These are phyloP conservation scores for Echeneis naucrates DNA, from an alignment of 2,797 vertebrate species.

Conservation along the genomic window DNA sequence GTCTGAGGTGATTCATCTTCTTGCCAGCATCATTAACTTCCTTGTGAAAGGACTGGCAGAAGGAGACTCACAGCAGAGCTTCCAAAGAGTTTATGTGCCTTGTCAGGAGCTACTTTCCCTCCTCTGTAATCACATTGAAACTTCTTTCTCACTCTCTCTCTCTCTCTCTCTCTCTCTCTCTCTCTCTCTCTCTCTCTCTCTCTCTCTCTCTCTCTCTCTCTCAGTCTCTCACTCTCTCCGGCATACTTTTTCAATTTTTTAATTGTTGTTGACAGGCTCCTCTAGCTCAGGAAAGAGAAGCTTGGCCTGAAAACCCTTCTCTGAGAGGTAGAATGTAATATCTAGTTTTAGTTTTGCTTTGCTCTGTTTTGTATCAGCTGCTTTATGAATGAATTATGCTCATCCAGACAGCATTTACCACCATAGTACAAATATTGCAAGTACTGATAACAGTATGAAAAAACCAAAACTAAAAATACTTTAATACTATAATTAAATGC, in stretches of 20 bases:
- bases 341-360: no score
- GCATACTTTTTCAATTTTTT: constrained; percentile 55
- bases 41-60: constrained; percentile 92
- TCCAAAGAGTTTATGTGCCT: constrained; percentile 84
- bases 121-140: constrained; percentile 86
- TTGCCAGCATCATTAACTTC: constrained; percentile 94
- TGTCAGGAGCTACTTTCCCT: constrained; percentile 87
- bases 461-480: constrained; percentile 31
- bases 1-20: constrained; percentile 97
- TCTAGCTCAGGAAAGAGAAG: constrained; percentile 9
- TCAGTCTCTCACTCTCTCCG: constrained; percentile 26
- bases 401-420: constrained; percentile 42
- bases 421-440: constrained; percentile 52
- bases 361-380: constrained; percentile 34
- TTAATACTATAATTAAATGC: constrained; percentile 43
- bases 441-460: constrained; percentile 60
- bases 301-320: constrained; percentile 14
- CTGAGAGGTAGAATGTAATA: constrained; percentile 18
- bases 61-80: constrained; percentile 84
- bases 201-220: constrained; percentile 41
- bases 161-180: constrained; percentile 41
- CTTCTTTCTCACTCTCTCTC: constrained; percentile 64
- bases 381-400: constrained; percentile 44
- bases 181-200: constrained; percentile 27
- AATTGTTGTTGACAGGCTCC: constrained; percentile 48